Evolutionary conservation across 2,797 vertebrate genomes (phyloP).

Genomic region (Mallotus villosus): DNA sequence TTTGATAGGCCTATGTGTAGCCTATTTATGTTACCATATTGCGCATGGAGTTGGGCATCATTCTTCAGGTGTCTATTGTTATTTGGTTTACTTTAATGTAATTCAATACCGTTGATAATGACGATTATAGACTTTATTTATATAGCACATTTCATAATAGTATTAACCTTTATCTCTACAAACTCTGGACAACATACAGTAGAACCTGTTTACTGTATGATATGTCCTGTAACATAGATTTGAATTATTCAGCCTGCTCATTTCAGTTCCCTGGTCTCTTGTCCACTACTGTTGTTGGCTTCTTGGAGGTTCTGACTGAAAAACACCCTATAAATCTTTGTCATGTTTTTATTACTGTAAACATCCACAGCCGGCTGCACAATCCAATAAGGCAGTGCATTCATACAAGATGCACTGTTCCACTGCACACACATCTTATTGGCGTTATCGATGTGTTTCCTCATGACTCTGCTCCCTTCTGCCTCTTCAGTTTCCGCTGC

Average conservation of each 20-base stretch:
- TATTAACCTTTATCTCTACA: too few species aligned
- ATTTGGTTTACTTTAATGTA: too few species aligned
- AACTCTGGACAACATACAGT: too few species aligned
- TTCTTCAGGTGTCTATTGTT: too few species aligned
- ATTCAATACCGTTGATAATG: too few species aligned
- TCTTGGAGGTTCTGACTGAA: constrained; percentile 33
- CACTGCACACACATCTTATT: too few species aligned
- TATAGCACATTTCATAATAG: too few species aligned
- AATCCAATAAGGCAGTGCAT: background rate
- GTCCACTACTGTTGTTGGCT: constrained; percentile 23
- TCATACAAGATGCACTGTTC: background rate
- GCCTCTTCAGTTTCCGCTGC: too few species aligned
- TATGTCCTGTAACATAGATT: constrained; percentile 16
- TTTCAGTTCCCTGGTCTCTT: constrained; percentile 56
- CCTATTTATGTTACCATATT: background rate
- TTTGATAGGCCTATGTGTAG: background rate
- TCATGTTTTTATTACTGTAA: background rate
- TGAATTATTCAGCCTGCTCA: constrained; percentile 73
- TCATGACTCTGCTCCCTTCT: too few species aligned
- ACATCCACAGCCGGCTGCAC: background rate
- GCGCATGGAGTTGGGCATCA: too few species aligned
- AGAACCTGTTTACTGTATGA: background rate
- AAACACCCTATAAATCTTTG: constrained; percentile 16
- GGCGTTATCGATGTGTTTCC: too few species aligned
- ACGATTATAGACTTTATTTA: too few species aligned